Base-by-base conservation (phyloP, 2,113 vertebrate genomes). In the Oxygymnocypris stewartii region DNA sequence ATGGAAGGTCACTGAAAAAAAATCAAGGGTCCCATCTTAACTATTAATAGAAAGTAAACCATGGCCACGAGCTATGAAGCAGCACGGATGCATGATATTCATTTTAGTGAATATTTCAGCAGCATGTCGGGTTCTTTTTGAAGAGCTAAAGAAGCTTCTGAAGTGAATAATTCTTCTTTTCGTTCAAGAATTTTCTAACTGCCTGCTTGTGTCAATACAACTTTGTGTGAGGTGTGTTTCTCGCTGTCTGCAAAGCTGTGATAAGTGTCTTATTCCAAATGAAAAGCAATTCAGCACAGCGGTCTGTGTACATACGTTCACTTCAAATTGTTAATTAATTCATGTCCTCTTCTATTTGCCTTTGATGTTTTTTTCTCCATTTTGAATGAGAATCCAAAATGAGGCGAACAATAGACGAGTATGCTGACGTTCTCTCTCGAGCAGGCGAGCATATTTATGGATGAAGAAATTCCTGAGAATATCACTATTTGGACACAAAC, bases 271-370 rank as follows among this genome's bases (percentile, higher is more conserved):
- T 92, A 93, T 95, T 95, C 92, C 91, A 88, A 90, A 93, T 89
- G 92, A 94, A 94, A 92, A 91, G 90, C 92, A 91, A 95, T 95
- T 94, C 93, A 90, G 87, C 92, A 92, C 91, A 92, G 92, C 91
- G 91, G 91, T 92, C 88, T 86, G 92, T 91, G 90, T 92, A 94
- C 90, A 93, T 92, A 91, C 89, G 89, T 93, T 93, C 91, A 73
- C 87, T 93, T 89, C 91, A 92, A 92, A 93, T 94, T 94, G 93
- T 93, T 95, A 95, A 96, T 95, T 95, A 94, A 95, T 95, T 94
- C 91, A 94, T 93, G 89, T 82, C 84, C 82, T 85, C 79, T 82
- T 86, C 82, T 88, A 87, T 92, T 89, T 85, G 86, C 91, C 92
- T 95, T 95, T 95, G 94, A 95, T 94, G 93, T 94, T 93, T 92